A percentile compares a stretch with the other conserved stretches of the same genome.
Conservation (phyloP, 2,888 invertebrate genomes). For the Plagiodera versicolora region DNA sequence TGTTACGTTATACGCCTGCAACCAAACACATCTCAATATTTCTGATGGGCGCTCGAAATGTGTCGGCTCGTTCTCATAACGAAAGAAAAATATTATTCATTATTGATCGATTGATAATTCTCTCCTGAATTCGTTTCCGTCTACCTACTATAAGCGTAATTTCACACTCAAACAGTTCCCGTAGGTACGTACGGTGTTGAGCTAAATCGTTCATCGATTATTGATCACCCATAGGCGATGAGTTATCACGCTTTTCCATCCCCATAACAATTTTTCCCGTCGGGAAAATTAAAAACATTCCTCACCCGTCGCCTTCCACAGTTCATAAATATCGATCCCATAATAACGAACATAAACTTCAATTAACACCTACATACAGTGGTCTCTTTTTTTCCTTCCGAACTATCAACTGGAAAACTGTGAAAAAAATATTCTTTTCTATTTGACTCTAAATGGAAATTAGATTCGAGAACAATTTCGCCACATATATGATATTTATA, state of each 20-base stretch:
- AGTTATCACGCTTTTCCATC: neutral
- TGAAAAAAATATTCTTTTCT: no score
- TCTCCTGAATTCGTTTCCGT: no score
- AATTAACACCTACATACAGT: neutral
- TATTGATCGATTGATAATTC: no score
- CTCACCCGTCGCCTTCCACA: neutral
- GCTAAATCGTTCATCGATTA: neutral
- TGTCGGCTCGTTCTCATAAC: no score
- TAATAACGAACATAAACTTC: neutral
- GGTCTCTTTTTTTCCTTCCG: neutral
- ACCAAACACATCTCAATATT: constrained; percentile 10
- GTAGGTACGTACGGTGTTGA: neutral
- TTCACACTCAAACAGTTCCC: neutral
- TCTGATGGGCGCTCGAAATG: no score
- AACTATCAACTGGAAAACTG: no score
- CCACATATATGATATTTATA: neutral
- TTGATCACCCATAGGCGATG: neutral
- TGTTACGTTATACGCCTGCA: neutral
- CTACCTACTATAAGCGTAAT: neutral
- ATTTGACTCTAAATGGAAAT: neutral
- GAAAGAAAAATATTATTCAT: no score
- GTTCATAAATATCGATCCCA: neutral
- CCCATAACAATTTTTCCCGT: neutral
- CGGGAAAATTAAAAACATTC: neutral
- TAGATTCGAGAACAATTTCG: neutral